phyloP scores from a whole-genome alignment of 2,797 vertebrate genomes.

The Gallinago solitaria region DNA sequence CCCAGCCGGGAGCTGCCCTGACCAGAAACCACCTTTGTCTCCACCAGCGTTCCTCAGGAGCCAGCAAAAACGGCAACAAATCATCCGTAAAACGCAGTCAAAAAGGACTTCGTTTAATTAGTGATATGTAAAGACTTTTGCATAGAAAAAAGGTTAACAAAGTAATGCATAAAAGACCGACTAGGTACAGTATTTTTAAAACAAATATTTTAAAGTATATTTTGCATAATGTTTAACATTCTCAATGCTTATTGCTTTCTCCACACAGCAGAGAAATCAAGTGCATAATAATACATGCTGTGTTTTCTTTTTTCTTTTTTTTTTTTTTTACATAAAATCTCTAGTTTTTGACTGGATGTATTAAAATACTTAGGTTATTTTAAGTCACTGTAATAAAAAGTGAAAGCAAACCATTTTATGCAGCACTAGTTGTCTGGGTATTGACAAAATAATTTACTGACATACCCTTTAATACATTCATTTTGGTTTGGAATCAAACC shows the following conservation, averaged over 20 bases:
- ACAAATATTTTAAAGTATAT: constrained; percentile 83
- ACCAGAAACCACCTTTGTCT: background rate
- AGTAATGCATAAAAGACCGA: constrained; percentile 79
- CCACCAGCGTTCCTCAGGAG: background rate
- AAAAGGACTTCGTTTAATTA: constrained; percentile 85
- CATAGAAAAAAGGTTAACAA: constrained; percentile 90
- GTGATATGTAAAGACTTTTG: constrained; percentile 85
- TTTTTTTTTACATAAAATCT: constrained; percentile 75
- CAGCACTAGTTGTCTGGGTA: constrained; percentile 75
- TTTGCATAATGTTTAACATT: constrained; percentile 85
- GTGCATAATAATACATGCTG: constrained; percentile 87
- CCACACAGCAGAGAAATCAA: constrained; percentile 88
- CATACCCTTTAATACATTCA: constrained; percentile 75
- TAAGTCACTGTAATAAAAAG: constrained; percentile 73
- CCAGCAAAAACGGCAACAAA: constrained; percentile 47
- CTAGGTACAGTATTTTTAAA: constrained; percentile 85
- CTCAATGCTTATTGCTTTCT: constrained; percentile 84
- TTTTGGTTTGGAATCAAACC: constrained; percentile 76
- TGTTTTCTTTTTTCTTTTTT: constrained; percentile 61
- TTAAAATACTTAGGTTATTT: constrained; percentile 79
- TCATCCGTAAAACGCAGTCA: constrained; percentile 69
- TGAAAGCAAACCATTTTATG: constrained; percentile 71
- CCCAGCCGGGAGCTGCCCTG: background rate
- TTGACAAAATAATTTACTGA: constrained; percentile 78
- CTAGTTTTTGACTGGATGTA: constrained; percentile 73